Evolutionary conservation across 1,140 invertebrate genomes (phyloP).

Genomic region (Pseudomyrmex concolor): DNA sequence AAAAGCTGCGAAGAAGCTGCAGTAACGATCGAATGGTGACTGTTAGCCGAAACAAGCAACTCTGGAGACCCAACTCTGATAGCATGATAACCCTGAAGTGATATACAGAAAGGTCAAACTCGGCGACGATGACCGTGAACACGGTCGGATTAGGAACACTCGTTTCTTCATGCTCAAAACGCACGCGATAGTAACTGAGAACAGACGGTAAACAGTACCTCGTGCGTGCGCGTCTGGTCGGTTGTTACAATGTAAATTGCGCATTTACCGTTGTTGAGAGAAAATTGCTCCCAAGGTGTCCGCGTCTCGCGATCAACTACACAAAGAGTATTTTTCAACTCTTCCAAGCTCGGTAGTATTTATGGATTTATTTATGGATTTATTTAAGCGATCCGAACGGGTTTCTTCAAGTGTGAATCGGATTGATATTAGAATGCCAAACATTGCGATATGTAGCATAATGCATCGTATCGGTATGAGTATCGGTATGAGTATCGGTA

Average conservation of each 20-base stretch:
- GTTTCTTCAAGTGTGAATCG: slow-evolving; percentile 8
- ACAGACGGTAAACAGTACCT: slow-evolving; percentile 35
- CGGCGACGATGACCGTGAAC: slow-evolving; percentile 25
- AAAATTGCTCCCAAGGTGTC: slow-evolving; percentile 10
- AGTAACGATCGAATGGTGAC: slow-evolving; percentile 20
- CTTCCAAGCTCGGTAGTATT: background rate
- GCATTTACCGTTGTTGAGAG: slow-evolving; percentile 33
- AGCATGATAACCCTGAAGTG: slow-evolving; percentile 75
- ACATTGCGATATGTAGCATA: background rate
- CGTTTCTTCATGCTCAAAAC: background rate
- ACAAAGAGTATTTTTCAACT: background rate
- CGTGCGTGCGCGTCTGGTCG: slow-evolving; percentile 18
- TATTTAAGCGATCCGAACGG: slow-evolving; percentile 11
- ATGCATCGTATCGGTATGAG: too few relatives aligned
- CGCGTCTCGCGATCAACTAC: slow-evolving; percentile 1
- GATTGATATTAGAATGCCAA: slow-evolving; percentile 38
- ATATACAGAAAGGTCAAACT: slow-evolving; percentile 69
- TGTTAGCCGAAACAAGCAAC: slow-evolving; percentile 15
- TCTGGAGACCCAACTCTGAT: background rate
- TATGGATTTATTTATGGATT: slow-evolving; percentile 18
- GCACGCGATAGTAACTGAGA: background rate
- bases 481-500: too few relatives aligned
- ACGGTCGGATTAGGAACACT: slow-evolving; percentile 16
- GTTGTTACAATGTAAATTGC: slow-evolving; percentile 36
- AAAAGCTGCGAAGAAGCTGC: background rate